A percentile compares a stretch with the other conserved stretches of the same genome.
Evolutionary conservation across 2,888 invertebrate species (phyloP).

Genomic region (Drosophila anomelani): DNA sequence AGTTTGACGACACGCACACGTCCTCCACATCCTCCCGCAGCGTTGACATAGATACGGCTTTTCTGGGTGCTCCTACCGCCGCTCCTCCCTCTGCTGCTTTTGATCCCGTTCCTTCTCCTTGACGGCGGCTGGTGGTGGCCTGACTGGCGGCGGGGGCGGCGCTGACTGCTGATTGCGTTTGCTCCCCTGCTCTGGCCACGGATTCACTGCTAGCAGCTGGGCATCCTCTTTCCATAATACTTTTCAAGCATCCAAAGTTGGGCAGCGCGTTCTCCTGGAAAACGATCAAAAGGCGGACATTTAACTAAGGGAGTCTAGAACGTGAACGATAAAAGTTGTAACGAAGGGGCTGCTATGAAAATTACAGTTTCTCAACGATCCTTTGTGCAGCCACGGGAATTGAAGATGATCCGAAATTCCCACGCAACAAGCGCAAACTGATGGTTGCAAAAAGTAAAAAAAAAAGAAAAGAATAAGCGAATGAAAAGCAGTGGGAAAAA

Average conservation of each 20-base stretch:
- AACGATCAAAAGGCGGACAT: background rate
- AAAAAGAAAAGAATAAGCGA: constrained; percentile 42
- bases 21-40: constrained; percentile 74
- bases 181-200: constrained; percentile 54
- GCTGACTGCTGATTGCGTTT: constrained; percentile 33
- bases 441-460: constrained; percentile 54
- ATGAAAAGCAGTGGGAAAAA: constrained; percentile 75
- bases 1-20: constrained; percentile 73
- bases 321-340: background rate
- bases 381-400: constrained; percentile 36
- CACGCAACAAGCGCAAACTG: constrained; percentile 48
- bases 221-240: constrained; percentile 84
- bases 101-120: constrained; percentile 24
- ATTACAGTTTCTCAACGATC: constrained; percentile 19
- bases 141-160: constrained; percentile 33
- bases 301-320: constrained; percentile 4
- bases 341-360: background rate
- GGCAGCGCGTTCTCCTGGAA: constrained; percentile 50
- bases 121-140: constrained; percentile 31
- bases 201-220: constrained; percentile 73
- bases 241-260: constrained; percentile 55
- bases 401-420: constrained; percentile 43
- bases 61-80: background rate
- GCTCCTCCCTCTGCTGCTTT: constrained; percentile 24
- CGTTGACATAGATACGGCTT: constrained; percentile 76